Base-by-base conservation (phyloP, 2,113 vertebrate species). In the Polypterus senegalus region DNA sequence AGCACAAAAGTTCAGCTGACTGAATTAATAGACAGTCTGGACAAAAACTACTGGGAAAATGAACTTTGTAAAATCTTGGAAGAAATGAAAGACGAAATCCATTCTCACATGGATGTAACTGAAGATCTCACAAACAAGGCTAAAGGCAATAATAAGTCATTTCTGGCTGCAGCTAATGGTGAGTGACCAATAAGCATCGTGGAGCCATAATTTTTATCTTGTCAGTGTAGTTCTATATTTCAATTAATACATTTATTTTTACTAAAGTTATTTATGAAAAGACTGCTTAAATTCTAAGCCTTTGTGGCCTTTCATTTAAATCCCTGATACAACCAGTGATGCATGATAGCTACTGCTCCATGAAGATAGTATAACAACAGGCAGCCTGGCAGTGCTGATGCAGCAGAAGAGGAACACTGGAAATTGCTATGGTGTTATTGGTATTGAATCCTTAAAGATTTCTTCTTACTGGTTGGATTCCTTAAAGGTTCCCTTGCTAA, bases 41-140 rank as follows among this genome's bases (percentile, higher is more conserved):
- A 99, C 76, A 90, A 88, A 74, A 88, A 89, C 67, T 93, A 92
- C 75, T 99, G 94, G 92, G 96, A 99, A 83, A 79, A 73, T 67
- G 94, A 99, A 67, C 88, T 99, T 55, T 86, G 85, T 62, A 87
- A 86, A 76, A 88, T 86, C 58, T 79, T 99, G 71, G 88, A 93
- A 52, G 96, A 99, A 74, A 87, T 96, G 86, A 88, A 77, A 60
- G 90, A 93, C 59, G 96, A 99, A 70, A 83, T 97, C 59, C 86
- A 91, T 43, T 77, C 87, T 57, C 96, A 98, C 76, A 98, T 99
- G 94, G 92, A 90, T 62, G 82, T 97, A 65, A 98, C 94, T 0
- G 93, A 95, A 70, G 96, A 97, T 46, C 87, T 99, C 53, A 99
- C 96, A 64, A 93, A 89, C 73, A 98, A 93, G 80, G 96, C 92